Conservation (phyloP, 53 echinoderm and acorn worm genomes). For the Crossaster papposus region DNA sequence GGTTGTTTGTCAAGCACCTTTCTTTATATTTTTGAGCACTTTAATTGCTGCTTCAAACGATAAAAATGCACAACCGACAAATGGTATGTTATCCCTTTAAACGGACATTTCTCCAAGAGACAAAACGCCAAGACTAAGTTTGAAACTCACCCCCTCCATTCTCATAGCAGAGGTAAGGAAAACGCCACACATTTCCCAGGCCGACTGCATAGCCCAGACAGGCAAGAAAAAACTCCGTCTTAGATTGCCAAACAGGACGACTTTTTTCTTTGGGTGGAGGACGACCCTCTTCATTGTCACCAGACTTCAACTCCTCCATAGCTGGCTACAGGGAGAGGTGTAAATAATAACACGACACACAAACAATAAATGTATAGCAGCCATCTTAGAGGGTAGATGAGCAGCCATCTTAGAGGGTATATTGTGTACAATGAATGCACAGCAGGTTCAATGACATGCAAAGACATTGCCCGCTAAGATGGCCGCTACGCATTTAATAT, state of each 20-base stretch:
- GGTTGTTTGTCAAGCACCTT: too few relatives aligned
- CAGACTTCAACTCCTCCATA: neutral
- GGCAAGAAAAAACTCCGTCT: constrained; percentile 33
- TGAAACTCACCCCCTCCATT: constrained; percentile 40
- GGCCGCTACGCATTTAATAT: too few relatives aligned
- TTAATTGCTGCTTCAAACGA: too few relatives aligned
- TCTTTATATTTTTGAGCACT: too few relatives aligned
- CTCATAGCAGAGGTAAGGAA: constrained; percentile 45
- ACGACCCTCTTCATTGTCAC: neutral
- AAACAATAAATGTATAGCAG: too few relatives aligned
- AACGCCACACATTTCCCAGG: constrained; percentile 44
- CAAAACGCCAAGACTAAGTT: neutral
- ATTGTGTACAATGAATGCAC: too few relatives aligned
- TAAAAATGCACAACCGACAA: too few relatives aligned
- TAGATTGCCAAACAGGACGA: constrained; percentile 34
- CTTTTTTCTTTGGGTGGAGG: neutral
- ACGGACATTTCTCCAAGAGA: neutral
- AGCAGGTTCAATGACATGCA: too few relatives aligned
- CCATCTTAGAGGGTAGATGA: too few relatives aligned
- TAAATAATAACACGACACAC: neutral
- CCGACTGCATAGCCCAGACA: constrained; percentile 47
- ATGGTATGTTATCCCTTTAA: too few relatives aligned
- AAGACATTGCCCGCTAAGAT: too few relatives aligned
- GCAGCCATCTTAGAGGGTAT: too few relatives aligned
- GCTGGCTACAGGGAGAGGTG: neutral